Base-by-base conservation (phyloP, 2,113 vertebrate genomes). In the Trinectes maculatus region DNA sequence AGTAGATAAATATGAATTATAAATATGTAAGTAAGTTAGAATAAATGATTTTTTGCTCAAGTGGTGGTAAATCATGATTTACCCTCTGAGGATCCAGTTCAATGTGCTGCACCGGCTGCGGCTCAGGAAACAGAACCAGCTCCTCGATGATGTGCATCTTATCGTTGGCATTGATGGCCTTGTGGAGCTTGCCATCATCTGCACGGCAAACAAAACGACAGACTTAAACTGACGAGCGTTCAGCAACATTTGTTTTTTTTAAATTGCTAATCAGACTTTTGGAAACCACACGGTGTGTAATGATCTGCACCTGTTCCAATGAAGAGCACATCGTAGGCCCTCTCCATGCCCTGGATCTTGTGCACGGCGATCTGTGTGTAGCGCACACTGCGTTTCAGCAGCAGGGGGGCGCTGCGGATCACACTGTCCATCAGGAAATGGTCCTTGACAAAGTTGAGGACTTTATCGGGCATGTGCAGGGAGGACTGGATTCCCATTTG, bases 371-470 rank as follows among this genome's bases (percentile, higher is more conserved):
- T 93, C 47, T 94, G 95, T 43, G 93, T 95, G 92, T 98, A 97
- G 61, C 91, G 92, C 55, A 93, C 89, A 2, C 42, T 93, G 8
- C 93, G 91, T 77, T 97, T 96, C 43, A 95, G 86, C 52, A 98
- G 91, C 79, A 98, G 76, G 0, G 95, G 91, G 13, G 74, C 84
- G 79, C 96, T 96, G 67, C 94, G 94, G 64, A 98, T 93, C 0
- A 94, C 92, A 11, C 92, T 93, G 57, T 96, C 94, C 96, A 98
- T 98, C 82, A 98, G 90, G 87, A 98, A 98, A 79, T 98, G 96
- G 87, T 98, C 95, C 89, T 98, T 98, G 82, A 98, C 92, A 46
- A 98, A 98, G 92, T 97, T 96, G 58, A 98, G 93, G 82, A 98
- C 96, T 13, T 96, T 94, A 73, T 98, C 96, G 0, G 96, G 96